A percentile compares a stretch with the other conserved stretches of the same genome.
phyloP scores from a whole-genome alignment of 2,113 vertebrate genomes.

The Mola mola region DNA sequence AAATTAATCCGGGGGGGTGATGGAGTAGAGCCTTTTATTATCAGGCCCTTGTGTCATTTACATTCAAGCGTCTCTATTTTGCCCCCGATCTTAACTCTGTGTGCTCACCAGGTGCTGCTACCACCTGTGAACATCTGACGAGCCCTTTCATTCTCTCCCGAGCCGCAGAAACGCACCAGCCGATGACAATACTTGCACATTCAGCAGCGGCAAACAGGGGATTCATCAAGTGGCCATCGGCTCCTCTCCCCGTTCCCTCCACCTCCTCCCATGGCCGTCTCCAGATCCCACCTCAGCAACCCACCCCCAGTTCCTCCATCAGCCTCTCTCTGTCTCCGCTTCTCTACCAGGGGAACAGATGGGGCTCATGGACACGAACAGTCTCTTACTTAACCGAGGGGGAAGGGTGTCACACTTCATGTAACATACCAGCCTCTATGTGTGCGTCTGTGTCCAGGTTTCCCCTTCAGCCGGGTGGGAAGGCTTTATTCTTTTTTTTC shows the following conservation, averaged over 20 bases:
- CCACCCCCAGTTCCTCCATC: constrained; percentile 14
- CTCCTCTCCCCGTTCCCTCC: too few relatives aligned
- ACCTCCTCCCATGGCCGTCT: too few relatives aligned
- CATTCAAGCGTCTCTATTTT: constrained; percentile 22
- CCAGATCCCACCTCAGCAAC: constrained; percentile 43
- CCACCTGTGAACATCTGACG: constrained; percentile 27
- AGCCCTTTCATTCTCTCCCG: constrained; percentile 21
- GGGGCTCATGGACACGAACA: constrained; percentile 54
- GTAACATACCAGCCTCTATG: constrained; percentile 38
- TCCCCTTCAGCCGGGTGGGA: constrained; percentile 4
- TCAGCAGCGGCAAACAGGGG: constrained; percentile 23
- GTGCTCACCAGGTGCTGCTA: constrained; percentile 5
- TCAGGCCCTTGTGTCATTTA: too few relatives aligned
- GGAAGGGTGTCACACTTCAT: constrained; percentile 51
- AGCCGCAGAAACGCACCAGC: constrained; percentile 38
- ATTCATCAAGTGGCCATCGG: too few relatives aligned
- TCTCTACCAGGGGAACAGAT: constrained; percentile 63
- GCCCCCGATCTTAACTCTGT: background rate
- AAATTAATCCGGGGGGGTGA: too few relatives aligned
- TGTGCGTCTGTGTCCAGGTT: constrained; percentile 31
- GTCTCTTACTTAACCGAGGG: constrained; percentile 29
- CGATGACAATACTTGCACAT: constrained; percentile 8
- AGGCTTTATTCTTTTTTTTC: too few relatives aligned
- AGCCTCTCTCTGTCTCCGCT: background rate
- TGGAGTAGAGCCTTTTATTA: too few relatives aligned